Base-by-base conservation (phyloP, 2,888 invertebrate genomes). In the Netelia virgata region DNA sequence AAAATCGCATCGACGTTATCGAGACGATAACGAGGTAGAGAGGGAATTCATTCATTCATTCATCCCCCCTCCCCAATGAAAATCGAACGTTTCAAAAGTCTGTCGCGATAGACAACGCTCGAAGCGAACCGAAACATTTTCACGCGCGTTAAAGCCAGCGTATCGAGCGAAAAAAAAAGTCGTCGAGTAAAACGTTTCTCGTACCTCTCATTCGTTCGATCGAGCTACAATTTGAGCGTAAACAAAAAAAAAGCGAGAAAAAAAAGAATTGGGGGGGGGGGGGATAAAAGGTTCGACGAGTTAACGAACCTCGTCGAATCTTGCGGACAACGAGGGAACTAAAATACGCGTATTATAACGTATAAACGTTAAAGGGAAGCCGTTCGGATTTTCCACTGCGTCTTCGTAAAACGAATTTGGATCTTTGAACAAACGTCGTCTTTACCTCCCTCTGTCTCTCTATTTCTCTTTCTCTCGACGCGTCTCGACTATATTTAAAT, bases 261-360 rank as follows among this genome's bases (percentile, higher is more conserved):
- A 16, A 3, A 57, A 55, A 43, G 43, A 47, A 47, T 0, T 1
- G 11, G 47, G 47, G 1, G 47, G 6, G 1, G 59, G 47, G 9
- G 14, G 43, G 50, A 70, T n/a, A 18, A 68, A 68, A 61, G 59
- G 28, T 61, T 61, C 41, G 28, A 59, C 20, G 23, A 77, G 77
- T 77, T 68, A 73, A 82, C 72, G 72, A 82, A 77, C 72, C 72
- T 57, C 82, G 61, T 68, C 73, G 72, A 63, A 68, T 74, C 74
- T 69, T 53, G 57, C 57, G 20, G 59, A 53, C 18, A 41, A 41
- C 47, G 36, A 69, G 61, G 5, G 61, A 53, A n/a, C 53, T 73
- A 66, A 57, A 14, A 41, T 36, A 8, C 1, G 1, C 8, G 41
- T 28, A 36, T 28, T 43, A 14, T 59, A 41, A 55, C n/a, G n/a